Evolutionary conservation across 2,113 vertebrate species (phyloP).

Genomic region (Scophthalmus maximus): DNA sequence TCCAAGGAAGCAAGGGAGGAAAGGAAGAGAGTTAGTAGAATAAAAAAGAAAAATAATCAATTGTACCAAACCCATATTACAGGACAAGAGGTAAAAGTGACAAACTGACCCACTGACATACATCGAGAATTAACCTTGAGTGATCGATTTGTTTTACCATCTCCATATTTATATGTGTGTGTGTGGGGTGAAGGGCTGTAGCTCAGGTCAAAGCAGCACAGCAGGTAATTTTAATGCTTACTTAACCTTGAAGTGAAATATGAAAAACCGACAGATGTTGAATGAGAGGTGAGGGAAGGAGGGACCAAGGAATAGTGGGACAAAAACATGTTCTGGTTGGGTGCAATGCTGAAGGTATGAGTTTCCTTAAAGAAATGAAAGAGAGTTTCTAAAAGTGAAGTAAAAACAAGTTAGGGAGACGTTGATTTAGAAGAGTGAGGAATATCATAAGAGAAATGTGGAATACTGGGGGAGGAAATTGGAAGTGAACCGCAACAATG

Average conservation of each 20-base stretch:
- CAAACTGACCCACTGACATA: conserved; percentile 31
- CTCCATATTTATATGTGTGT: not conserved
- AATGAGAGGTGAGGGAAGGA: not conserved
- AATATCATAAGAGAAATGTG: conserved; percentile 12
- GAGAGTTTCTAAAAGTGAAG: conserved; percentile 10
- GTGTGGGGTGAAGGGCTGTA: not conserved
- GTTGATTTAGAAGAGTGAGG: not conserved
- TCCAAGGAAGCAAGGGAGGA: conserved; percentile 69
- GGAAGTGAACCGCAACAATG: conserved; percentile 23
- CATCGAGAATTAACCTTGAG: conserved; percentile 28
- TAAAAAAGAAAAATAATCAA: not conserved
- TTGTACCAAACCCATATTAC: not conserved
- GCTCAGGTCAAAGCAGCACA: conserved; percentile 9
- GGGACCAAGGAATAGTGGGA: not conserved
- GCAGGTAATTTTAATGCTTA: conserved; percentile 25
- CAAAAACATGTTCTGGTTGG: not conserved
- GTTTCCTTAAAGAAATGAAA: conserved; percentile 5
- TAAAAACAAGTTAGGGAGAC: not conserved
- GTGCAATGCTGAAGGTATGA: not conserved
- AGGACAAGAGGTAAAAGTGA: conserved; percentile 23
- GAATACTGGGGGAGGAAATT: conserved; percentile 30
- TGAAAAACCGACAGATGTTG: not conserved
- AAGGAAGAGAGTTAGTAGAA: conserved; percentile 68
- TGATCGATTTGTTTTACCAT: conserved; percentile 6
- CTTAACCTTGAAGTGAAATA: not conserved